These are phyloP conservation scores for Elysia chlorotica DNA, from an alignment of 1,140 invertebrate species.

Conservation along the genomic window DNA sequence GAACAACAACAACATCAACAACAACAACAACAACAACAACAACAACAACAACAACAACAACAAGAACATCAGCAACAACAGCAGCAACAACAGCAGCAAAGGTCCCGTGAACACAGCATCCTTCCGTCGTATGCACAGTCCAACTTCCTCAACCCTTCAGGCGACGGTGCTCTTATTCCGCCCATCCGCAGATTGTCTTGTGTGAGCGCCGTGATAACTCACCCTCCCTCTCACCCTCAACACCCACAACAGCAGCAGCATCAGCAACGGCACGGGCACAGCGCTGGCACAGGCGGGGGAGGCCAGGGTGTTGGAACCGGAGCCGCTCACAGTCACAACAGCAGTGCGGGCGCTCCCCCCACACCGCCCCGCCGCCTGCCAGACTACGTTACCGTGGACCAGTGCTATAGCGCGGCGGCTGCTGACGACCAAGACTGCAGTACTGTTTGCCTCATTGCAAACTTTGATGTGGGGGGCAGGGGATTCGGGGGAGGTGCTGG, in stretches of 20 bases:
- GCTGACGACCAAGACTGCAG: slow-evolving; percentile 10
- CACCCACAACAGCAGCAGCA: background rate
- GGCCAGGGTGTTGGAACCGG: too few relatives aligned
- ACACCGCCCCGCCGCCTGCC: background rate
- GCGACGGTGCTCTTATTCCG: too few relatives aligned
- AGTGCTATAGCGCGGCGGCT: slow-evolving; percentile 12
- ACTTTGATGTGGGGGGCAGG: background rate
- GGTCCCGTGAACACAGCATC: background rate
- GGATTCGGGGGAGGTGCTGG: background rate
- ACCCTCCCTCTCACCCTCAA: background rate
- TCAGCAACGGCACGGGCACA: background rate
- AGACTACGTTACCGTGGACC: slow-evolving; percentile 17
- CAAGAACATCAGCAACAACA: background rate
- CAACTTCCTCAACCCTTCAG: background rate
- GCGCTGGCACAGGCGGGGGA: background rate
- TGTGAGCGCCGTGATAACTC: too few relatives aligned
- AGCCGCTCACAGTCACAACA: background rate
- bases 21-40: background rate
- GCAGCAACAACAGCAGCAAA: background rate
- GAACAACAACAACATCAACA: background rate
- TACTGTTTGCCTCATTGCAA: slow-evolving; percentile 13
- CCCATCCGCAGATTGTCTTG: too few relatives aligned
- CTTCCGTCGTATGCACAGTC: background rate
- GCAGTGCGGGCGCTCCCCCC: background rate
- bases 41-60: background rate